Evolutionary conservation across 2,888 invertebrate species (phyloP), one percentile per base, ranked within the genome.

Genomic region (Drosophila greeni): DNA sequence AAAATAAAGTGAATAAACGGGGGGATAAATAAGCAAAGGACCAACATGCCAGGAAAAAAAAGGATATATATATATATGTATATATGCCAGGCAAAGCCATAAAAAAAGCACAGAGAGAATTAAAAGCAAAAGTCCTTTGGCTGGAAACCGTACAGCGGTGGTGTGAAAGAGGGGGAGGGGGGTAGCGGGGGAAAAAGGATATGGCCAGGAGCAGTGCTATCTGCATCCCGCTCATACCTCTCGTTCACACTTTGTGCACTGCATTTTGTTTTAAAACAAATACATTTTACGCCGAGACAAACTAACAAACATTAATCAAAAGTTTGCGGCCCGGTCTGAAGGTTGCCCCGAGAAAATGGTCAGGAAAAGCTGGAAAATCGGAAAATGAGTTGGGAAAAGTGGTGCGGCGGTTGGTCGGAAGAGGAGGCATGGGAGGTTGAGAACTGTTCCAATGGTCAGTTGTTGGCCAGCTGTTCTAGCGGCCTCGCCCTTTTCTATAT

Each of bases 291-390:
- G 73, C 53, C 65, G 60, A 73, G 71, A 71, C 71, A 70, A 78
- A 81, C 83, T 77, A 74, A 80, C 77, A 75, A 79, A 79, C 79
- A 79, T 79, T 79, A 82, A 79, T 79, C 79, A 79, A 80, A 79
- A 82, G 74, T 69, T 82, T 77, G 72, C 68, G 68, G 66, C 70
- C 65, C 74, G 77, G 64, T 74, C 64, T 53, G 76, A 74, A 78
- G 78, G 72, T 67, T 74, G 68, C 60, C 52, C 37, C 29, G 53
- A 53, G 60, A 60, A 62, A 62, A 54, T 54, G 53, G 60, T 14
- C 53, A 60, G 62, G 56, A 45, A 62, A 62, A 45, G 34, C 45
- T 31, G 33, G 45, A 33, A 47, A 47, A 37, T 45, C 58, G 57
- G 18, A 37, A 47, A 45, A 42, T 23, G 55, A 36, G 51, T 33